Conservation (phyloP, 2,888 invertebrate species). For the Drosophila mayaguana region DNA sequence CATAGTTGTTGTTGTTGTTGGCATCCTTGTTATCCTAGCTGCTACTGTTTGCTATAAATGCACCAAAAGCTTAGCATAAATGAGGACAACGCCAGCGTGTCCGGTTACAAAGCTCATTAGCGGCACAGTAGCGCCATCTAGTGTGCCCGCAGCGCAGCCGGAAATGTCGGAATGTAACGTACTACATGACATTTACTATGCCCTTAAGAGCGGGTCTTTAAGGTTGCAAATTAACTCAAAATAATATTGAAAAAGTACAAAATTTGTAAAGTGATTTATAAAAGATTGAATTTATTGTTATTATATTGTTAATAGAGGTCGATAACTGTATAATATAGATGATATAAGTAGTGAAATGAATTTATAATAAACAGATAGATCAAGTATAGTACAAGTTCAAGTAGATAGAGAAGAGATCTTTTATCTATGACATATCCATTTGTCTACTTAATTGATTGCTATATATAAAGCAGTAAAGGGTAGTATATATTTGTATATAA, state of each 20-base stretch:
- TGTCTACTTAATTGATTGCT: too few relatives aligned
- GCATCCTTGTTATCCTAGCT: conserved; percentile 12
- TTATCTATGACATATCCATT: too few relatives aligned
- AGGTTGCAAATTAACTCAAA: background rate
- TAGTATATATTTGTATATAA: too few relatives aligned
- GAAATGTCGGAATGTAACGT: conserved; percentile 48
- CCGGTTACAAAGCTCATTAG: conserved; percentile 80
- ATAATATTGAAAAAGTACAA: background rate
- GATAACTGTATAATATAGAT: too few relatives aligned
- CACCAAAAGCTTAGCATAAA: conserved; percentile 75
- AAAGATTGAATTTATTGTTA: background rate
- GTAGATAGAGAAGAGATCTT: too few relatives aligned
- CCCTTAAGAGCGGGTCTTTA: background rate
- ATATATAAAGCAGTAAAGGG: too few relatives aligned
- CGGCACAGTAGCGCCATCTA: conserved; percentile 56
- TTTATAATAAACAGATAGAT: background rate
- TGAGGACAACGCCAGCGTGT: conserved; percentile 67
- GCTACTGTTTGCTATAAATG: conserved; percentile 51
- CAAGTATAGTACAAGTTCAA: too few relatives aligned
- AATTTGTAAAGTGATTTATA: background rate
- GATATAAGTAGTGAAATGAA: background rate
- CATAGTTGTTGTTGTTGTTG: conserved; percentile 26
- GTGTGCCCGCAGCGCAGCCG: conserved; percentile 39
- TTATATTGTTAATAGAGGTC: too few relatives aligned
- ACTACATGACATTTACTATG: conserved; percentile 22